Conservation (phyloP, 1,140 invertebrate species). For the Eueides isabella region DNA sequence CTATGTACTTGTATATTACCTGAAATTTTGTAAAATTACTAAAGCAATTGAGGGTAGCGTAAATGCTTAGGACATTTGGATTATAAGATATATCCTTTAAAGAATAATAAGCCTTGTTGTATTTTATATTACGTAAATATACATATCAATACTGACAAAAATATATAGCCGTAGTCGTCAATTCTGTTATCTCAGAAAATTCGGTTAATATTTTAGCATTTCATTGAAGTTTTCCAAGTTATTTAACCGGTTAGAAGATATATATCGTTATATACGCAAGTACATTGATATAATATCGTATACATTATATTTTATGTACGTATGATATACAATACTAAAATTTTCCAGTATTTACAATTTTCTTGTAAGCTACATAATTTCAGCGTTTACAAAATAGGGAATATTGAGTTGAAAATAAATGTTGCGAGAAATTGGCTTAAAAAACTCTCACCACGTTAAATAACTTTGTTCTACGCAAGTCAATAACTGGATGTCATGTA, state of each 20-base stretch:
- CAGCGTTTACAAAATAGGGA: background rate
- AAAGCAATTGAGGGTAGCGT: background rate
- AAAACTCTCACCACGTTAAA: constrained; percentile 19
- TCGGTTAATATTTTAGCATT: background rate
- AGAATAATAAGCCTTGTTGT: background rate
- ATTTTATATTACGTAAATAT: background rate
- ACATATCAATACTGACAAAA: background rate
- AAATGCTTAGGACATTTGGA: background rate
- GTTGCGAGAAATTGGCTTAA: constrained; percentile 20
- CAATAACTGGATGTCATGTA: constrained; percentile 40
- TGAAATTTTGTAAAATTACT: background rate
- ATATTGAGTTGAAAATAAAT: background rate
- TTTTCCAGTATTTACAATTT: background rate
- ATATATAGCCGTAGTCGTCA: background rate
- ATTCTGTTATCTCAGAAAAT: background rate
- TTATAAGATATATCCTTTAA: background rate
- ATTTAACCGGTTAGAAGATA: background rate
- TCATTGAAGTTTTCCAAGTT: background rate
- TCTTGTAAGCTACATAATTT: too few relatives aligned
- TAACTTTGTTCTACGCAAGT: constrained; percentile 29
- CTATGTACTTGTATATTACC: background rate
- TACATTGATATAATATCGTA: too few relatives aligned
- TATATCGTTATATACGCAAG: background rate
- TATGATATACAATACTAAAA: background rate
- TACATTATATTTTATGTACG: too few relatives aligned